phyloP scores from a whole-genome alignment of 2,797 vertebrate genomes.

The Sparus aurata region DNA sequence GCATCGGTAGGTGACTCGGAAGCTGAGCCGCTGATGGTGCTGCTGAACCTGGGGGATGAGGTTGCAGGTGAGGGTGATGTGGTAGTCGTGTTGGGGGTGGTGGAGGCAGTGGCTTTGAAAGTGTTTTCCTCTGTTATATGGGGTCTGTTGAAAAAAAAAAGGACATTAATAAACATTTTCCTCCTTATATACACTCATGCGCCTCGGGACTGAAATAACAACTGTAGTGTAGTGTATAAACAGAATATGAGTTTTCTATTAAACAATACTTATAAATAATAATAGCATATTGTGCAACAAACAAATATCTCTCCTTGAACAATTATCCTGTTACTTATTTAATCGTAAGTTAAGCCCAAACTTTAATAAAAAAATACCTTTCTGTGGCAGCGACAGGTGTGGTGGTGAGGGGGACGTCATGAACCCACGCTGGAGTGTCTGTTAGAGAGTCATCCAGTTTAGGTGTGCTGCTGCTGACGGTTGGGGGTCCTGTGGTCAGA shows the following conservation, averaged over 20 bases:
- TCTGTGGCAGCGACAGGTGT: slow-evolving; percentile 60
- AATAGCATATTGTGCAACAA: not conserved
- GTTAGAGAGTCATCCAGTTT: slow-evolving; percentile 63
- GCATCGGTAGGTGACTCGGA: slow-evolving; percentile 44
- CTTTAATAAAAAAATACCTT: slow-evolving; percentile 45
- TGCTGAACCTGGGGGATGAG: slow-evolving; percentile 56
- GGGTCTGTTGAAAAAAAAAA: slow-evolving; percentile 47
- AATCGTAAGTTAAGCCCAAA: not conserved
- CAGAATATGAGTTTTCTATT: not conserved
- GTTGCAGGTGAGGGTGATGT: slow-evolving; percentile 32
- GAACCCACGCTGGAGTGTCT: slow-evolving; percentile 42
- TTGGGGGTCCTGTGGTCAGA: slow-evolving; percentile 66
- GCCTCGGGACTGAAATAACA: not conserved
- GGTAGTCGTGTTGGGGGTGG: slow-evolving; percentile 22
- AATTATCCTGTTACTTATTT: not conserved
- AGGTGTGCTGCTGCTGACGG: slow-evolving; percentile 62
- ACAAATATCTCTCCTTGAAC: not conserved
- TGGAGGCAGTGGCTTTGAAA: slow-evolving; percentile 38
- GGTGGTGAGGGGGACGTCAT: slow-evolving; percentile 55
- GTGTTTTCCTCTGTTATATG: slow-evolving; percentile 65
- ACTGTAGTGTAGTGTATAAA: not conserved
- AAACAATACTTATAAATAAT: not conserved
- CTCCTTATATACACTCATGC: not conserved
- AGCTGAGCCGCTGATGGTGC: slow-evolving; percentile 48
- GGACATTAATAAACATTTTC: not conserved